A percentile compares a stretch with the other conserved stretches of the same genome.
Evolutionary conservation across 2,113 vertebrate genomes (phyloP).

Genomic region (Clarias gariepinus): DNA sequence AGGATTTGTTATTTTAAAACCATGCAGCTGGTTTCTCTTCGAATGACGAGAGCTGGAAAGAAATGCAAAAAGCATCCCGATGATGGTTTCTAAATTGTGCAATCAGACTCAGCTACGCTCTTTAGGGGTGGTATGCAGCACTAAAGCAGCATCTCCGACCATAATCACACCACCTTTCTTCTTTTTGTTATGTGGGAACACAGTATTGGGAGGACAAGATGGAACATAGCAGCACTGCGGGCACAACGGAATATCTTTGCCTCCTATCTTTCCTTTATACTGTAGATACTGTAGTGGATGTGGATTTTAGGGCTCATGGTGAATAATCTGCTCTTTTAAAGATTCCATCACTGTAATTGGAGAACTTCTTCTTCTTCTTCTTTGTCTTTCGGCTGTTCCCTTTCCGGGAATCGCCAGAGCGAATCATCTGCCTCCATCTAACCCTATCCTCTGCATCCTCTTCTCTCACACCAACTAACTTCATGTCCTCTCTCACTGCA

Average conservation of each 20-base stretch:
- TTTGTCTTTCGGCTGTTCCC: too few species aligned
- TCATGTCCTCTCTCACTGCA: too few species aligned
- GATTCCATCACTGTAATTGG: constrained; percentile 20
- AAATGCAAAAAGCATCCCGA: not conserved
- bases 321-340: constrained; percentile 42
- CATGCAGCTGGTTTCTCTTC: not conserved
- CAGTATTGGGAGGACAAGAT: not conserved
- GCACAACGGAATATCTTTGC: constrained; percentile 11
- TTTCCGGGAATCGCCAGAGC: too few species aligned
- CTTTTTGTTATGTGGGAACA: not conserved
- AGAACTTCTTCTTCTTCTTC: too few species aligned
- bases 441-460: too few species aligned
- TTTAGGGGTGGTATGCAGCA: not conserved
- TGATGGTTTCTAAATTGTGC: constrained; percentile 12
- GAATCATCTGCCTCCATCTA: too few species aligned
- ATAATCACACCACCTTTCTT: constrained; percentile 2
- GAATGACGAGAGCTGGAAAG: not conserved
- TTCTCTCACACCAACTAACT: too few species aligned
- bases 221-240: not conserved
- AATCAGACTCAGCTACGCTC: constrained; percentile 1
- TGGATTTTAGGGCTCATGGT: constrained; percentile 20
- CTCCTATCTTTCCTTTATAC: not conserved
- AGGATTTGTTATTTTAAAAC: not conserved
- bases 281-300: constrained; percentile 18
- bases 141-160: not conserved